phyloP scores from a whole-genome alignment of 2,888 invertebrate species.

The Spisula subtruncata region DNA sequence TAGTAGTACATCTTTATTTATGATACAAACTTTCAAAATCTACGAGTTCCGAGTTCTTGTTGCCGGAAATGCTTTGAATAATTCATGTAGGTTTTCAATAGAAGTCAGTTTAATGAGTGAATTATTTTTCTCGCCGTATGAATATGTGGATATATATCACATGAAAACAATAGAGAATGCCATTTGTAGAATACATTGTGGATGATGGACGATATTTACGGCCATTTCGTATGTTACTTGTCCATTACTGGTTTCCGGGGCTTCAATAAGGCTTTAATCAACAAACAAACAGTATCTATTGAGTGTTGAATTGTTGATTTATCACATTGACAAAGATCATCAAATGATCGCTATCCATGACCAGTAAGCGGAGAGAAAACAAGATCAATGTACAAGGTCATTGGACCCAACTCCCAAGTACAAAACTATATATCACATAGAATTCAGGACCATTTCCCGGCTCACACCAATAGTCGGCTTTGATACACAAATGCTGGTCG shows the following conservation, averaged over 20 bases:
- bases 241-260: constrained; percentile 12
- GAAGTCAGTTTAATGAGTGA: constrained; percentile 21
- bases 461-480: not conserved
- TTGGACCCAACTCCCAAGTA: not conserved
- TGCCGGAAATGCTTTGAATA: constrained; percentile 22
- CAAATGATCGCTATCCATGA: constrained; percentile 2
- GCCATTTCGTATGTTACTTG: constrained; percentile 25
- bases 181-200: not conserved
- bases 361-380: not conserved
- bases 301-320: constrained; percentile 5
- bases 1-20: not conserved
- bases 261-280: constrained; percentile 13
- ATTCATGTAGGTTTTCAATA: constrained; percentile 24
- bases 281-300: constrained; percentile 19
- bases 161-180: constrained; percentile 21
- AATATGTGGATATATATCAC: constrained; percentile 16
- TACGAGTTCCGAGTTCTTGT: not conserved
- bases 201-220: constrained; percentile 13
- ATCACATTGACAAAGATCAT: not conserved
- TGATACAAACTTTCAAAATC: not conserved
- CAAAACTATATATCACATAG: not conserved
- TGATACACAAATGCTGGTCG: not conserved
- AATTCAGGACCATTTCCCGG: no score
- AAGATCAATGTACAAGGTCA: constrained; percentile 5
- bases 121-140: not conserved